phyloP scores from a whole-genome alignment of 2,888 invertebrate genomes.

The Meganola albula region DNA sequence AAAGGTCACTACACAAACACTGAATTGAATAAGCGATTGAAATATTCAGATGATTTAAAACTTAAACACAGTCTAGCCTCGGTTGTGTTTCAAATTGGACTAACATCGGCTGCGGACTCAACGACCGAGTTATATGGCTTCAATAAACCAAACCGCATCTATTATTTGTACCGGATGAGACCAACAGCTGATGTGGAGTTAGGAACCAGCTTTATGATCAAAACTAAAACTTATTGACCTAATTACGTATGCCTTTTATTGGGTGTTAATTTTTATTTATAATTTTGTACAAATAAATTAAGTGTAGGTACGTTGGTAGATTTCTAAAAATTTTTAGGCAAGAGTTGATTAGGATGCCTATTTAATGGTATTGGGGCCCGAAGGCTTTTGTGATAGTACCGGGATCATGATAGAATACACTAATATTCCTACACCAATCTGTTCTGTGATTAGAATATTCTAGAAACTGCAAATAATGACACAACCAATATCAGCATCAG shows the following conservation, averaged over 20 bases:
- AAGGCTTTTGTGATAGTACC: too few relatives aligned
- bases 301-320: too few relatives aligned
- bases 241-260: slow-evolving; percentile 41
- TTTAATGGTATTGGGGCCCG: too few relatives aligned
- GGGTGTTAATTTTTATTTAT: slow-evolving; percentile 47
- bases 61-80: slow-evolving; percentile 54
- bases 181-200: slow-evolving; percentile 66
- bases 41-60: slow-evolving; percentile 21
- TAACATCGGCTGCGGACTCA: slow-evolving; percentile 50
- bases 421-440: too few relatives aligned
- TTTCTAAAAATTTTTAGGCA: too few relatives aligned
- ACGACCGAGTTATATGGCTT: slow-evolving; percentile 67
- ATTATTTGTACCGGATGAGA: slow-evolving; percentile 52
- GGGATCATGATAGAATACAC: too few relatives aligned
- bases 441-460: too few relatives aligned
- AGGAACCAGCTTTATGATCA: slow-evolving; percentile 65
- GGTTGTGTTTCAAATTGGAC: slow-evolving; percentile 70
- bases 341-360: too few relatives aligned
- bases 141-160: slow-evolving; percentile 75
- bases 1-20: slow-evolving; percentile 14
- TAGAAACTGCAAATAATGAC: too few relatives aligned
- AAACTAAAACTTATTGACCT: slow-evolving; percentile 54
- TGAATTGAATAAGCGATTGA: slow-evolving; percentile 22
- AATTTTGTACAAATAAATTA: too few relatives aligned
- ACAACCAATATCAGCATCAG: too few relatives aligned